Evolutionary conservation across 92 coral and sea anemone genomes (phyloP).

Genomic region (Phymanthus crucifer): DNA sequence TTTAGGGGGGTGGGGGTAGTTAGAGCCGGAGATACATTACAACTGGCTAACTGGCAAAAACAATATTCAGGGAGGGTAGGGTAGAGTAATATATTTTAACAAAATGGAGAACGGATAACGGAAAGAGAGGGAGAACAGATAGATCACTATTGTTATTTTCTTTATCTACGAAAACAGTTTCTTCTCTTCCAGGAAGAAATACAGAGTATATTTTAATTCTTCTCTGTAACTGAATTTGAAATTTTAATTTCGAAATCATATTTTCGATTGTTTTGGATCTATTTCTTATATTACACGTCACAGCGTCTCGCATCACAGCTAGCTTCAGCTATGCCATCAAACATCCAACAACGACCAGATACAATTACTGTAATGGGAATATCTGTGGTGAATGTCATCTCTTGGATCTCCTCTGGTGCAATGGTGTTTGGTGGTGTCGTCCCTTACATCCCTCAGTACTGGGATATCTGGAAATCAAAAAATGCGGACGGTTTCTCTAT

Average conservation of each 20-base stretch:
- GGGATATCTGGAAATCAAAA: slow-evolving; percentile 78
- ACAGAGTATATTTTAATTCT: background rate
- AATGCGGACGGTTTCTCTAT: slow-evolving; percentile 93
- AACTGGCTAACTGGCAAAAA: too few relatives aligned
- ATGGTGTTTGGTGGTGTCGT: slow-evolving; percentile 97
- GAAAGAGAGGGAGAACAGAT: background rate
- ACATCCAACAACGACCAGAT: background rate
- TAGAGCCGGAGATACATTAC: too few relatives aligned
- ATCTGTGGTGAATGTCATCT: slow-evolving; percentile 55
- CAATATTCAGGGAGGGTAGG: background rate
- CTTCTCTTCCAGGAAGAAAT: background rate
- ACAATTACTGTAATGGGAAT: slow-evolving; percentile 46
- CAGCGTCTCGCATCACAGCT: background rate
- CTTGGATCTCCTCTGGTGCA: slow-evolving; percentile 91
- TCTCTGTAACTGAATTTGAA: background rate
- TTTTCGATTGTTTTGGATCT: background rate
- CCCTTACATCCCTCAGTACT: slow-evolving; percentile 93
- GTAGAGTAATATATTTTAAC: background rate
- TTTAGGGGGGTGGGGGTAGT: too few relatives aligned
- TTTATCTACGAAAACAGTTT: background rate
- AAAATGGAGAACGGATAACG: background rate
- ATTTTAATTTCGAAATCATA: background rate
- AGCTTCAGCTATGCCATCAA: slow-evolving; percentile 29
- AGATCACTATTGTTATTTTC: background rate
- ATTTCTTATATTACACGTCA: slow-evolving; percentile 18